phyloP scores from a whole-genome alignment of 2,797 vertebrate species.

The Anas bernieri region DNA sequence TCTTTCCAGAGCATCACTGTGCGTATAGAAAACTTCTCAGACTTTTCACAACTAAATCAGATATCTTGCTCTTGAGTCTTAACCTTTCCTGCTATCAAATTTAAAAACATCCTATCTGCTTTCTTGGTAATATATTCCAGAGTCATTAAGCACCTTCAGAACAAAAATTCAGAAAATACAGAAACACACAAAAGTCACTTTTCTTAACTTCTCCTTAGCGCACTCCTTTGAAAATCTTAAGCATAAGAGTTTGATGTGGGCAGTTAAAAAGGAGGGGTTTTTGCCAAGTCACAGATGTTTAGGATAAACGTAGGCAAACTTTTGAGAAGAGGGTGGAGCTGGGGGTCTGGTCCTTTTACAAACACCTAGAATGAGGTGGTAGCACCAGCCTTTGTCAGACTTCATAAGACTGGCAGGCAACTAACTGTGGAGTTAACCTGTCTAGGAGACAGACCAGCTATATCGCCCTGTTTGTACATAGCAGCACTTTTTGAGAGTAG shows the following conservation, averaged over 20 bases:
- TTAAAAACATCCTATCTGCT: not conserved
- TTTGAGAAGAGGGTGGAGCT: accelerated
- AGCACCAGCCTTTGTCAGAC: not conserved
- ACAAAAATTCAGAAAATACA: not conserved
- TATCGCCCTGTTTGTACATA: not conserved
- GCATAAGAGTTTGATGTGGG: not conserved
- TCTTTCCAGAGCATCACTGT: not conserved
- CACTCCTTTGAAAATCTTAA: not conserved
- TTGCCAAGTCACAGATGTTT: not conserved
- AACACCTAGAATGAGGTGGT: not conserved
- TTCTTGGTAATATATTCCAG: not conserved
- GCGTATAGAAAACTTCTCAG: not conserved
- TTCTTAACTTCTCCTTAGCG: not conserved
- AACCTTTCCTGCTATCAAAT: not conserved
- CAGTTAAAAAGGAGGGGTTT: not conserved
- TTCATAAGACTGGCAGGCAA: not conserved
- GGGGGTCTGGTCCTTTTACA: accelerated
- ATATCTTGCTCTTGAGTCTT: not conserved
- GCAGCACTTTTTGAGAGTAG: not conserved
- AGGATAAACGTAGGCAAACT: not conserved
- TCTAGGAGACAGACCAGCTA: not conserved
- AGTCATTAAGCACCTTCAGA: not conserved
- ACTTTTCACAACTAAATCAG: not conserved
- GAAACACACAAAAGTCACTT: not conserved
- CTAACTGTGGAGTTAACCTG: not conserved